A percentile compares a stretch with the other conserved stretches of the same genome.
These are phyloP conservation scores for Paradisaea rubra DNA, from an alignment of 2,113 vertebrate genomes.

Conservation along the genomic window DNA sequence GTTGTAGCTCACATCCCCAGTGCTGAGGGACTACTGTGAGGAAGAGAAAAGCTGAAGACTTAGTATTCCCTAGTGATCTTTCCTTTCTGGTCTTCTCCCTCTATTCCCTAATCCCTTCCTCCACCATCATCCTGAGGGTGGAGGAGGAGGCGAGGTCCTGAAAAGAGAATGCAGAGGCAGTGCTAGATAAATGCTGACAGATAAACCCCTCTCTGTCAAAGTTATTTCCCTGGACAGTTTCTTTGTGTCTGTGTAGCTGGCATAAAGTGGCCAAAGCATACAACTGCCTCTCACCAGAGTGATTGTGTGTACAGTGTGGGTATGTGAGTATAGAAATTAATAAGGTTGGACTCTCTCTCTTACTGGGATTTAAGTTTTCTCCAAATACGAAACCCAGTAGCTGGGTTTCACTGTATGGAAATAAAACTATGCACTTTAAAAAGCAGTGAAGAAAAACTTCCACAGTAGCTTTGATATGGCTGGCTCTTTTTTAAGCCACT, in stretches of 20 bases:
- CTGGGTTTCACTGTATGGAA: neutral
- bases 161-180: constrained; percentile 34
- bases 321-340: neutral
- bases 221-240: constrained; percentile 54
- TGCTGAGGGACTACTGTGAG: constrained; percentile 38
- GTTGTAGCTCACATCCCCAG: neutral
- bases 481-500: constrained; percentile 37
- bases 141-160: constrained; percentile 50
- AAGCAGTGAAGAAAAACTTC: constrained; percentile 20
- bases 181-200: constrained; percentile 51
- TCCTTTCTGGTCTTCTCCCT: constrained; percentile 46
- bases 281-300: constrained; percentile 1
- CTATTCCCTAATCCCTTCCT: constrained; percentile 50
- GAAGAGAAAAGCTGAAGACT: constrained; percentile 43
- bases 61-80: constrained; percentile 9
- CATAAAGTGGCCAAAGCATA: constrained; percentile 44
- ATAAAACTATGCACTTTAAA: constrained; percentile 14
- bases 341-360: neutral
- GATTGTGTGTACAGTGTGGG: neutral
- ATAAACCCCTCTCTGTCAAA: constrained; percentile 53
- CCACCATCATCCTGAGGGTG: constrained; percentile 9
- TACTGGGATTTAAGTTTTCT: neutral
- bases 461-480: constrained; percentile 5
- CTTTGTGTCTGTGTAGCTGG: constrained; percentile 53
- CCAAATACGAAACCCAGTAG: neutral